phyloP scores from a whole-genome alignment of 2,797 vertebrate genomes.

The Distichodus sexfasciatus region DNA sequence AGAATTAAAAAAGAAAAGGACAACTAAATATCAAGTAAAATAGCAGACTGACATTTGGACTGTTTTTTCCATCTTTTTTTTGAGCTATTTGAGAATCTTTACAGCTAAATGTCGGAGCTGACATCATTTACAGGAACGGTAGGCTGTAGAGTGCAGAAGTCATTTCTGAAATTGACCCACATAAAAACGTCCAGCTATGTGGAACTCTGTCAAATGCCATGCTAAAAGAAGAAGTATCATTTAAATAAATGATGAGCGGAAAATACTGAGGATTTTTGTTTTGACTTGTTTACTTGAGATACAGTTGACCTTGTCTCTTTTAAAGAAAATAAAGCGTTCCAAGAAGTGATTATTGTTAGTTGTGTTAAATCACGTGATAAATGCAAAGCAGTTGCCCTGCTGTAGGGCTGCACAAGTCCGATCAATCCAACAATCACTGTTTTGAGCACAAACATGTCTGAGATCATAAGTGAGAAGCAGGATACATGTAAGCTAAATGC shows the following conservation, averaged over 20 bases:
- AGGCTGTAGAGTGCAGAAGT: slow-evolving; percentile 3
- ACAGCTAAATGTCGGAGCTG: slow-evolving; percentile 4
- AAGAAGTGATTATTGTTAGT: no score
- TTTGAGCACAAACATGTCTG: no score
- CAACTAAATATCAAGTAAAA: slow-evolving; percentile 25
- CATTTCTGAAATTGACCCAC: slow-evolving; percentile 26
- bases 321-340: no score
- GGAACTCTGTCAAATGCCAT: neutral
- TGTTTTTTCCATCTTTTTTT: neutral
- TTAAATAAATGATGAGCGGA: neutral
- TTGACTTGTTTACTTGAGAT: slow-evolving; percentile 29
- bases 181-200: slow-evolving; percentile 10
- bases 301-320: neutral
- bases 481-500: no score
- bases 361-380: no score
- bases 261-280: neutral
- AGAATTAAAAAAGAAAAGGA: neutral
- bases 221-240: neutral
- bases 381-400: no score
- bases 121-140: slow-evolving; percentile 30
- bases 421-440: no score
- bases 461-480: no score
- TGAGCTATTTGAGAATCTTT: neutral
- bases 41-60: neutral
- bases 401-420: no score